Evolutionary conservation across 1,140 invertebrate genomes (phyloP).

Genomic region (Papilio polyxenes): DNA sequence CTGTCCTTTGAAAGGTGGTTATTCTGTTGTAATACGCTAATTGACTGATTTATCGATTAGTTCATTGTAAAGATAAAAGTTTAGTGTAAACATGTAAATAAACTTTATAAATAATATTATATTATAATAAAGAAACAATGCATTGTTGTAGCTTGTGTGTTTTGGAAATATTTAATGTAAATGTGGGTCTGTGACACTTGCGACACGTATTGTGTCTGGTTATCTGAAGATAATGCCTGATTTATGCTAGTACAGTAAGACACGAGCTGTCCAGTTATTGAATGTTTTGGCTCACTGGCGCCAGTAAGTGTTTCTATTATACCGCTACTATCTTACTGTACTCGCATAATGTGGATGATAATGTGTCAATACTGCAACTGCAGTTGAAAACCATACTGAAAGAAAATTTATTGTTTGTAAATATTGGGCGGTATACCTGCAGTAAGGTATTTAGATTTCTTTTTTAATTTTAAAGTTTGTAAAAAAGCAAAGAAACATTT

Average conservation of each 20-base stretch:
- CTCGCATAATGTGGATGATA: too few species aligned
- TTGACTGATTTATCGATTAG: slow-evolving; percentile 58
- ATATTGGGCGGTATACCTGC: background rate
- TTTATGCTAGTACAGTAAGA: too few species aligned
- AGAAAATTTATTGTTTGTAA: background rate
- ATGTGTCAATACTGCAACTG: background rate
- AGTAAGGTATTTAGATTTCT: background rate
- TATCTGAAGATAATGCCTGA: too few species aligned
- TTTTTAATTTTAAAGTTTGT: background rate
- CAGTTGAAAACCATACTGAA: background rate
- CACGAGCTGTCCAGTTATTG: background rate
- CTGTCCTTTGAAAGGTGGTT: background rate
- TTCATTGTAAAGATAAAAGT: slow-evolving; percentile 41
- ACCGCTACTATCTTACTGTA: too few species aligned
- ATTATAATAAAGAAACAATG: slow-evolving; percentile 44
- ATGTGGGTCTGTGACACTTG: background rate
- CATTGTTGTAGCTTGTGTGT: slow-evolving; percentile 1
- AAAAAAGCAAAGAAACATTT: background rate
- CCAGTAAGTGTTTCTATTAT: too few species aligned
- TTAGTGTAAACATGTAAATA: slow-evolving; percentile 40
- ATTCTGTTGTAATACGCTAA: slow-evolving; percentile 49
- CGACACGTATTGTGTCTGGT: background rate
- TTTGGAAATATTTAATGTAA: background rate
- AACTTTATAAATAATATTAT: slow-evolving; percentile 44
- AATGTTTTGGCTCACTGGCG: too few species aligned